phyloP scores from a whole-genome alignment of 2,888 invertebrate genomes.

The Chelonus formosanus region DNA sequence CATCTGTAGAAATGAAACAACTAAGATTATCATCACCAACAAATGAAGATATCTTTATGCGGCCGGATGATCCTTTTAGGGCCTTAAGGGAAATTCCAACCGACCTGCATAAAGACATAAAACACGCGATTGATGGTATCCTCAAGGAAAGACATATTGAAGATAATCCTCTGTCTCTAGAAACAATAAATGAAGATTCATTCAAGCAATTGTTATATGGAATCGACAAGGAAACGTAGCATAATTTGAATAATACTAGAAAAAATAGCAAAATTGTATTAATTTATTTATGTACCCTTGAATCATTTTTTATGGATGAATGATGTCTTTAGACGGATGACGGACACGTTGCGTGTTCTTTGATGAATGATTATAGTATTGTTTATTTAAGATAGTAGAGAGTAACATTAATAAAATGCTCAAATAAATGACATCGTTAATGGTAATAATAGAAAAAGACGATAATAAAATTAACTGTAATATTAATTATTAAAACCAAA shows the following conservation, averaged over 20 bases:
- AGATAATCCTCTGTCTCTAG: slow-evolving; percentile 47
- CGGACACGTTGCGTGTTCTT: too few species aligned
- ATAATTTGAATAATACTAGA: neutral
- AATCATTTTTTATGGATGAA: too few species aligned
- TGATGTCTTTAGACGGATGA: too few species aligned
- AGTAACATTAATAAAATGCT: too few species aligned
- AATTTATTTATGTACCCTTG: too few species aligned
- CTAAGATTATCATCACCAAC: slow-evolving; percentile 68
- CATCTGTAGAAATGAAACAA: slow-evolving; percentile 74
- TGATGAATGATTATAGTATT: too few species aligned
- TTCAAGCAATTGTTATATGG: slow-evolving; percentile 66
- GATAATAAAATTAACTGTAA: too few species aligned
- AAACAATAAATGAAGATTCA: slow-evolving; percentile 67
- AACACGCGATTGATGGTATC: slow-evolving; percentile 42
- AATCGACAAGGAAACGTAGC: slow-evolving; percentile 47
- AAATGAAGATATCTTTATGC: slow-evolving; percentile 37
- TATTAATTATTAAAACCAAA: too few species aligned
- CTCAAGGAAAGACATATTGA: slow-evolving; percentile 41
- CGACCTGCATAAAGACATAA: slow-evolving; percentile 39
- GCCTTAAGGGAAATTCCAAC: slow-evolving; percentile 25
- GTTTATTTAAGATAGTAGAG: too few species aligned
- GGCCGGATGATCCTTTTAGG: slow-evolving; percentile 17
- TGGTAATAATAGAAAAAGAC: too few species aligned
- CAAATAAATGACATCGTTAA: too few species aligned
- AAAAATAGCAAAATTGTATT: too few species aligned